A percentile compares a stretch with the other conserved stretches of the same genome.
phyloP scores from a whole-genome alignment of 2,797 vertebrate genomes.

The Rhincodon typus region DNA sequence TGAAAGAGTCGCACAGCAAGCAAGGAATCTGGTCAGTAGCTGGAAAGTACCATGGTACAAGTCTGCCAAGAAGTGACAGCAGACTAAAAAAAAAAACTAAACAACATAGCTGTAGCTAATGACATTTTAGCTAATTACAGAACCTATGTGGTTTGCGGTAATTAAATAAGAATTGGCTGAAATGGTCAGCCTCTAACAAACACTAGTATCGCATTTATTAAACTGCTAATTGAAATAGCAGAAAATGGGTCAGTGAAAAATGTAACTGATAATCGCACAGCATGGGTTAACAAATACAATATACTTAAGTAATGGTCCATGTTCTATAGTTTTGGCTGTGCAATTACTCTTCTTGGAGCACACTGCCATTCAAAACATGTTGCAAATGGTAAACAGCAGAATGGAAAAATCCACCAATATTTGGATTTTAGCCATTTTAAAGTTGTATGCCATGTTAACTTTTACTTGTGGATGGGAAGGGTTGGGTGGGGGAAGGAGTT shows the following conservation, averaged over 20 bases:
- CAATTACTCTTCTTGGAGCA: not conserved
- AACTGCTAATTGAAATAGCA: slow-evolving; percentile 10
- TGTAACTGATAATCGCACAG: slow-evolving; percentile 4
- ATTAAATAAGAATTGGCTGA: slow-evolving; percentile 20
- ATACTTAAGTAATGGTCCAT: not conserved
- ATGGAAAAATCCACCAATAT: slow-evolving; percentile 34
- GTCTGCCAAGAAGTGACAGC: slow-evolving; percentile 30
- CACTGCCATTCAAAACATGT: not conserved
- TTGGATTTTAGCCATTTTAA: slow-evolving; percentile 36
- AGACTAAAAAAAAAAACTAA: slow-evolving; percentile 31
- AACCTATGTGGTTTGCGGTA: slow-evolving; percentile 20
- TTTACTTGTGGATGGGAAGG: not conserved
- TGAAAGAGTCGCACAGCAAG: slow-evolving; percentile 54
- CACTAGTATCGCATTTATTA: slow-evolving; percentile 25
- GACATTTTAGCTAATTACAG: slow-evolving; percentile 33
- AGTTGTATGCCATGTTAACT: slow-evolving; percentile 24
- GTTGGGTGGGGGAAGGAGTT: not conserved
- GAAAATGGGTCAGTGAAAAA: slow-evolving; percentile 28
- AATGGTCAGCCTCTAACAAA: slow-evolving; percentile 28
- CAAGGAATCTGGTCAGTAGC: slow-evolving; percentile 35
- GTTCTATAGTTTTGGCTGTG: not conserved
- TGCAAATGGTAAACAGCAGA: slow-evolving; percentile 20
- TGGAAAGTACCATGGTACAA: slow-evolving; percentile 3
- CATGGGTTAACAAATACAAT: slow-evolving; percentile 1
- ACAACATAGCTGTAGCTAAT: slow-evolving; percentile 29